phyloP scores from a whole-genome alignment of 2,888 invertebrate species.

The Drosophila nr. perissopoda region DNA sequence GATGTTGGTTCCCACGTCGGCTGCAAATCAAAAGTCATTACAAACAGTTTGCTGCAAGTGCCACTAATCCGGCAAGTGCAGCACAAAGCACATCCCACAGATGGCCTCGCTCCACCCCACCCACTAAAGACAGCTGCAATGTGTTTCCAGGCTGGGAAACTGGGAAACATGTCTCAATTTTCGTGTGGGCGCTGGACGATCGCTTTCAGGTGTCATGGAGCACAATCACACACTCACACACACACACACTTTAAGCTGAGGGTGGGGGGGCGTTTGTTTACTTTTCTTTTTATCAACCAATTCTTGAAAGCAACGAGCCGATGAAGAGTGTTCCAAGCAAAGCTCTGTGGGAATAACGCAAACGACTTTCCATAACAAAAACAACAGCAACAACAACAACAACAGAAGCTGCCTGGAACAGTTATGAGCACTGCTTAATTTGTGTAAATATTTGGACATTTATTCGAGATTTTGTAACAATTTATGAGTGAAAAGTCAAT shows the following conservation, averaged over 20 bases:
- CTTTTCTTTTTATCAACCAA: constrained; percentile 53
- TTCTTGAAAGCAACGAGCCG: constrained; percentile 53
- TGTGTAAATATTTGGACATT: constrained; percentile 80
- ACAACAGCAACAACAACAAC: not conserved
- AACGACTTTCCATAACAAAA: constrained; percentile 63
- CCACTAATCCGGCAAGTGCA: constrained; percentile 72
- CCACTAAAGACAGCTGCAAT: constrained; percentile 49
- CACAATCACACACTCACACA: constrained; percentile 13
- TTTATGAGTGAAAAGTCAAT: constrained; percentile 46
- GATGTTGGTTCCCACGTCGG: constrained; percentile 57
- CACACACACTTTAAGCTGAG: constrained; percentile 47
- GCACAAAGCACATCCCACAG: constrained; percentile 55
- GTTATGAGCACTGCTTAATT: constrained; percentile 50
- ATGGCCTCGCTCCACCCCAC: constrained; percentile 5
- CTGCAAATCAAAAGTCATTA: constrained; percentile 81
- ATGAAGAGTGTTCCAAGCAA: constrained; percentile 38
- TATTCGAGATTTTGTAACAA: constrained; percentile 60
- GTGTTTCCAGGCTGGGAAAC: constrained; percentile 34
- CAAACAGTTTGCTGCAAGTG: constrained; percentile 65
- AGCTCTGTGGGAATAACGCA: constrained; percentile 76
- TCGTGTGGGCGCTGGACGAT: constrained; percentile 71
- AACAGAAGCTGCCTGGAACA: constrained; percentile 68
- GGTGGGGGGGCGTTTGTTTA: constrained; percentile 41
- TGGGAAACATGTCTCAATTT: constrained; percentile 59
- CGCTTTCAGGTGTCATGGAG: constrained; percentile 73